Evolutionary conservation across 2,113 vertebrate species (phyloP).

Genomic region (Daphoenositta chrysoptera): DNA sequence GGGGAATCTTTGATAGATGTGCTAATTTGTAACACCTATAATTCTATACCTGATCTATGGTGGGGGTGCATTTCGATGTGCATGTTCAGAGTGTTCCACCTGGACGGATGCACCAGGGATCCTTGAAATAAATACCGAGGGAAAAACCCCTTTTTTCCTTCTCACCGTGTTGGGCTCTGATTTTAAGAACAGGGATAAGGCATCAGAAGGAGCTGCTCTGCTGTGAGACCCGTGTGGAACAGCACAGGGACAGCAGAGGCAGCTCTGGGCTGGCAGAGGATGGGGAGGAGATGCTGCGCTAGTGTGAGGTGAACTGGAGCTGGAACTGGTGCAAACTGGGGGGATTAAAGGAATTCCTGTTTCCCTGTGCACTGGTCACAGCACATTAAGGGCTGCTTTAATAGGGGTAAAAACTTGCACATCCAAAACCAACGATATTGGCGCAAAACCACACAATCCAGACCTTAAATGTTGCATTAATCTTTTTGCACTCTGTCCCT

Average conservation of each 20-base stretch:
- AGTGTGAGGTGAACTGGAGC: background rate
- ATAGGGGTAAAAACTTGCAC: background rate
- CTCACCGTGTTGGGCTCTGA: no score
- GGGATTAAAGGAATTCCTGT: background rate
- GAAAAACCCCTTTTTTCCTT: no score
- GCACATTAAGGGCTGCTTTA: background rate
- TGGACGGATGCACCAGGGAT: no score
- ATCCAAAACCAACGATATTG: rapidly evolving
- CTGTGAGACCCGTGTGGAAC: no score
- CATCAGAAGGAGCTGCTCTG: background rate
- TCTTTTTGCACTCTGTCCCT: background rate
- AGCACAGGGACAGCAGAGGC: background rate
- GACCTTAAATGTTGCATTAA: background rate
- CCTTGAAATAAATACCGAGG: no score
- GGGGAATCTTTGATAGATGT: no score
- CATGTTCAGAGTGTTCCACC: no score
- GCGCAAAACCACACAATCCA: background rate
- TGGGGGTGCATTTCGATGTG: no score
- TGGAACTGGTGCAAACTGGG: background rate
- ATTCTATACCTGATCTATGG: no score
- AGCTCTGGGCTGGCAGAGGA: background rate
- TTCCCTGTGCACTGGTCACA: background rate
- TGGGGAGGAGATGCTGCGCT: background rate
- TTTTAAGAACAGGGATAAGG: no score
- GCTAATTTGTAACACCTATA: no score